Evolutionary conservation across 2,888 invertebrate species (phyloP).

Genomic region (Caenorhabditis wallacei): DNA sequence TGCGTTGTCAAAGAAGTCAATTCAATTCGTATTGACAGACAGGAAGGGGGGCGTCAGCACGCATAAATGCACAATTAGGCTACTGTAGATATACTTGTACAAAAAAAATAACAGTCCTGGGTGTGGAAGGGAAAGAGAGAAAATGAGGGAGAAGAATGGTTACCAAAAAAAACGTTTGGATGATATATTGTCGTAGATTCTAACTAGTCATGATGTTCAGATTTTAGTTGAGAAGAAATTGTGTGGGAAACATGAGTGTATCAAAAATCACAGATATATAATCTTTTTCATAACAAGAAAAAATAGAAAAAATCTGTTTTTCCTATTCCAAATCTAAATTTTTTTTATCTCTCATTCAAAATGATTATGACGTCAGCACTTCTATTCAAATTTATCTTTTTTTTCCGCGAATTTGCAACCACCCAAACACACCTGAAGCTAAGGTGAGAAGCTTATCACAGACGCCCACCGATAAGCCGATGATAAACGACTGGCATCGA

Average conservation of each 20-base stretch:
- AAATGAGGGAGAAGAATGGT: neutral
- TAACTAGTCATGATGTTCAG: neutral
- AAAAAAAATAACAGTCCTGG: slow-evolving; percentile 19
- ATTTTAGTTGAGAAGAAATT: too few relatives aligned
- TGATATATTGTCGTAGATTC: neutral
- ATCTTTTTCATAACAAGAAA: too few relatives aligned
- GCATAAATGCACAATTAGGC: slow-evolving; percentile 63
- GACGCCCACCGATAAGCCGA: slow-evolving; percentile 29
- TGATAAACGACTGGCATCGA: neutral
- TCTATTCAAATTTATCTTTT: slow-evolving; percentile 17
- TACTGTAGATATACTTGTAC: slow-evolving; percentile 45
- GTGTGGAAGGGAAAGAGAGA: slow-evolving; percentile 12
- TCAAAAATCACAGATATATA: too few relatives aligned
- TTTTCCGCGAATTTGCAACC: slow-evolving; percentile 8
- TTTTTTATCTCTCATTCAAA: neutral
- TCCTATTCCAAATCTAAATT: neutral
- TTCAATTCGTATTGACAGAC: slow-evolving; percentile 53
- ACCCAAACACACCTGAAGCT: slow-evolving; percentile 7
- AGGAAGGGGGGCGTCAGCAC: slow-evolving; percentile 40
- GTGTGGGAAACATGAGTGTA: too few relatives aligned
- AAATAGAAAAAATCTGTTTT: neutral
- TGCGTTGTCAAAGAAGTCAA: slow-evolving; percentile 51
- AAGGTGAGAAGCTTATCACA: slow-evolving; percentile 33
- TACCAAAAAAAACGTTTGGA: neutral
- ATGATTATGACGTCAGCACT: slow-evolving; percentile 14